Percentiles rank a stretch among this genome's conserved stretches.
Conservation (phyloP, 1,140 invertebrate species). For the Drosophila tsacasi region DNA sequence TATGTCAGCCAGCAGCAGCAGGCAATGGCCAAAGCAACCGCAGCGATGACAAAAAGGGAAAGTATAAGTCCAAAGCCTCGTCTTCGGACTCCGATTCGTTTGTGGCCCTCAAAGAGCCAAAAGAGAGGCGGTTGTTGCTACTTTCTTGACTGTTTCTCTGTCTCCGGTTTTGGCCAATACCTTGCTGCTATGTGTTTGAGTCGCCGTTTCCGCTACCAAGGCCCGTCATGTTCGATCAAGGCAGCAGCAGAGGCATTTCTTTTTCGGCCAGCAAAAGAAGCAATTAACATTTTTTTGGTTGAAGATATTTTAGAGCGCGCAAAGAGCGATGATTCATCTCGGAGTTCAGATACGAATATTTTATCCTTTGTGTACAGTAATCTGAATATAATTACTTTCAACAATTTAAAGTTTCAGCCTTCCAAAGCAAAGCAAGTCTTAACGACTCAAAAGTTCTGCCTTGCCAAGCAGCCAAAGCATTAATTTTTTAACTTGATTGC, state of each 20-base stretch:
- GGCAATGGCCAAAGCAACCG: conserved; percentile 25
- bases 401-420: background rate
- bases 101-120: conserved; percentile 46
- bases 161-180: conserved; percentile 53
- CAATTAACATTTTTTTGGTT: conserved; percentile 37
- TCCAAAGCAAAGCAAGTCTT: background rate
- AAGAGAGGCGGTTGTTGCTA: conserved; percentile 38
- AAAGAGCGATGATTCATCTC: conserved; percentile 5
- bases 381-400: background rate
- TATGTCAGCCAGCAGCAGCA: conserved; percentile 61
- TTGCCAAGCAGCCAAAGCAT: conserved; percentile 6
- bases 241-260: conserved; percentile 38
- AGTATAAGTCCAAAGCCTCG: conserved; percentile 78
- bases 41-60: conserved; percentile 75
- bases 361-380: background rate
- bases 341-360: background rate
- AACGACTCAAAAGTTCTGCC: conserved; percentile 23
- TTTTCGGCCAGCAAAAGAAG: conserved; percentile 33
- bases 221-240: conserved; percentile 46
- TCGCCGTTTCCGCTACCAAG: conserved; percentile 51
- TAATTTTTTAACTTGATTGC: conserved; percentile 20
- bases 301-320: background rate
- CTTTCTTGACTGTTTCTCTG: conserved; percentile 59
- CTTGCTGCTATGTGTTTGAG: conserved; percentile 18
- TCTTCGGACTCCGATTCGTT: conserved; percentile 44